Evolutionary conservation across 2,888 invertebrate genomes (phyloP).

Genomic region (Digitonthophagus gazella): DNA sequence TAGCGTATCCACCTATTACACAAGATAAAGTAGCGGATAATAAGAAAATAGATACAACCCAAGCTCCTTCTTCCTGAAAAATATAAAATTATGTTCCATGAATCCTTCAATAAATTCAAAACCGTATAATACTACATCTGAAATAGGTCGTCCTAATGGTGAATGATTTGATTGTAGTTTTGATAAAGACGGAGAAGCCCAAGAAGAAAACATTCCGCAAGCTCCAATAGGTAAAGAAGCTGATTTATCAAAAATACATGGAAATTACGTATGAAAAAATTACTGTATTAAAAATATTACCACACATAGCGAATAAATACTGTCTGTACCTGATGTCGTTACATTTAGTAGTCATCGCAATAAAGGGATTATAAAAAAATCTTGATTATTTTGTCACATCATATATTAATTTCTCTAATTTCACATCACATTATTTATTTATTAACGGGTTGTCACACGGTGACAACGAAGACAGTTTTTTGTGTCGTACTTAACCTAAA

Average conservation of each 20-base stretch:
- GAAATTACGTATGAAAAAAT: no score
- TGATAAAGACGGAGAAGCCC: slow-evolving; percentile 35
- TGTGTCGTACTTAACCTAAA: no score
- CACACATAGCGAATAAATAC: not conserved
- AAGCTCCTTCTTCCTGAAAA: slow-evolving; percentile 54
- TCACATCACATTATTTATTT: no score
- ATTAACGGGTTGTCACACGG: no score
- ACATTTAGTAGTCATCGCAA: not conserved
- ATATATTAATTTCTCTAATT: no score
- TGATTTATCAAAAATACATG: no score
- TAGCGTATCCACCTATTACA: slow-evolving; percentile 55
- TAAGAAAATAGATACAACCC: slow-evolving; percentile 59
- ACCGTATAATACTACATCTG: slow-evolving; percentile 28
- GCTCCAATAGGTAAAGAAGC: slow-evolving; percentile 25
- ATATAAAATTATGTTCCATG: not conserved
- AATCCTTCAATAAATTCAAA: no score
- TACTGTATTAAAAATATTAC: not conserved
- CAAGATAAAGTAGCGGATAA: slow-evolving; percentile 59
- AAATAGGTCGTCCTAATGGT: slow-evolving; percentile 31
- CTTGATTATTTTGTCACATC: no score
- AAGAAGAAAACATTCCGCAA: slow-evolving; percentile 28
- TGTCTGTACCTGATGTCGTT: not conserved
- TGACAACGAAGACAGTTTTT: no score
- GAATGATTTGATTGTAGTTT: slow-evolving; percentile 31
- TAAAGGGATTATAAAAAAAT: no score